These are phyloP conservation scores for Cylas formicarius DNA, from an alignment of 1,140 invertebrate genomes.

Conservation along the genomic window DNA sequence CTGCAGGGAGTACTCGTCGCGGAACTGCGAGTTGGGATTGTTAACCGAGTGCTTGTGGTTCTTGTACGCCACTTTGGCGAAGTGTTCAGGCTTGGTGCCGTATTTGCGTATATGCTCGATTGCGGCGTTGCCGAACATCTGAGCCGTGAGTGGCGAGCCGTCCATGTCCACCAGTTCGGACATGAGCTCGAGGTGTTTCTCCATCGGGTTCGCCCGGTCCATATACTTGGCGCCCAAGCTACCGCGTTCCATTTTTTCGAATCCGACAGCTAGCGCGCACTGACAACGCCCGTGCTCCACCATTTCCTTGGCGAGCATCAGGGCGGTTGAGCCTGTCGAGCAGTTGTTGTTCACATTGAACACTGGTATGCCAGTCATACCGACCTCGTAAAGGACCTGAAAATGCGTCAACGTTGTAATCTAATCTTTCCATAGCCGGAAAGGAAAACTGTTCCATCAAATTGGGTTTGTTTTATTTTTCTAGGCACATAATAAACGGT, in stretches of 20 bases:
- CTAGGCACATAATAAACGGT: too few species aligned
- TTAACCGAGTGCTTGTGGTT: constrained; percentile 96
- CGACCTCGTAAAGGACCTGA: constrained; percentile 74
- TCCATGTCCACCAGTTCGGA: constrained; percentile 69
- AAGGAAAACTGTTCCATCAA: too few species aligned
- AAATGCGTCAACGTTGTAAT: too few species aligned
- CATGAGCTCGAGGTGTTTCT: constrained; percentile 86
- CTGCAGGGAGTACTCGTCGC: constrained; percentile 80
- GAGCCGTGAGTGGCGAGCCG: constrained; percentile 78
- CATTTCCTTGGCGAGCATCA: constrained; percentile 85
- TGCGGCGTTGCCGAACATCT: constrained; percentile 95
- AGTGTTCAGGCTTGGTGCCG: constrained; percentile 84
- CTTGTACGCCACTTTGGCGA: constrained; percentile 96
- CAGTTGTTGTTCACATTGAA: constrained; percentile 99
- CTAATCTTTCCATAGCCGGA: too few species aligned
- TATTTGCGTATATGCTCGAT: constrained; percentile 96
- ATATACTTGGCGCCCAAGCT: constrained; percentile 73
- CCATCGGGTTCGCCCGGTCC: constrained; percentile 90
- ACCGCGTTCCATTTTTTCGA: constrained; percentile 96
- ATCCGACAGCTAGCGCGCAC: constrained; percentile 88
- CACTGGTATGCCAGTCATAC: constrained; percentile 94
- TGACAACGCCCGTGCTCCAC: constrained; percentile 77
- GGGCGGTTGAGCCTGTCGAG: constrained; percentile 88
- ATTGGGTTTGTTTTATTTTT: too few species aligned
- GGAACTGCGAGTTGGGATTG: constrained; percentile 93